phyloP scores from a whole-genome alignment of 2,888 invertebrate species.

The Dermolepida albohirtum region DNA sequence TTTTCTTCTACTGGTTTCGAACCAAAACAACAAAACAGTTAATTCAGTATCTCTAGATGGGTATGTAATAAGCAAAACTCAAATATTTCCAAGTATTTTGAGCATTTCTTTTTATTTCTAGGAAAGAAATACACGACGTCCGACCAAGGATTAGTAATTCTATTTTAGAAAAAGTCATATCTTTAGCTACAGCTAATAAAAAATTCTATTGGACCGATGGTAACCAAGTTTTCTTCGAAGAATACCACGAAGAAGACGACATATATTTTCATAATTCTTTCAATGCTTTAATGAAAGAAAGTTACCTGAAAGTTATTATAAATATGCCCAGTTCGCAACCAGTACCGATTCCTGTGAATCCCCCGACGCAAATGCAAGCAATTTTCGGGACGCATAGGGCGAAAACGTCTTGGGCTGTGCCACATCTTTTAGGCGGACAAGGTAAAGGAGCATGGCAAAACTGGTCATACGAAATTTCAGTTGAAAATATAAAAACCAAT shows the following conservation, averaged over 20 bases:
- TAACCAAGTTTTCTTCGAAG: conserved; percentile 80
- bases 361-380: conserved; percentile 84
- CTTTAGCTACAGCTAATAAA: conserved; percentile 80
- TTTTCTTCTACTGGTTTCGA: conserved; percentile 82
- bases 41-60: conserved; percentile 86
- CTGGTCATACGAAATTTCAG: conserved; percentile 83
- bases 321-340: conserved; percentile 82
- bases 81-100: not conserved
- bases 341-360: conserved; percentile 80
- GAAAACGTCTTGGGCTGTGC: conserved; percentile 85
- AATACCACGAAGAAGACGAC: conserved; percentile 76
- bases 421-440: conserved; percentile 81
- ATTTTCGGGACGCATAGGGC: conserved; percentile 82
- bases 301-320: conserved; percentile 64
- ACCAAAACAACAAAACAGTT: conserved; percentile 81
- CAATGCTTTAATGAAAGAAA: conserved; percentile 66
- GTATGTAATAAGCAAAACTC: conserved; percentile 63
- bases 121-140: conserved; percentile 78
- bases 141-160: conserved; percentile 81
- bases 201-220: conserved; percentile 91
- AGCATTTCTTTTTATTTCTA: conserved; percentile 56
- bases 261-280: conserved; percentile 83
- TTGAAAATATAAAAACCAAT: conserved; percentile 69
- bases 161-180: conserved; percentile 79
- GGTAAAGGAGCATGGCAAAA: conserved; percentile 77